Percentiles rank a stretch among this genome's conserved stretches.
phyloP scores from a whole-genome alignment of 2,888 invertebrate species.

The Sinhomidia bicolor region DNA sequence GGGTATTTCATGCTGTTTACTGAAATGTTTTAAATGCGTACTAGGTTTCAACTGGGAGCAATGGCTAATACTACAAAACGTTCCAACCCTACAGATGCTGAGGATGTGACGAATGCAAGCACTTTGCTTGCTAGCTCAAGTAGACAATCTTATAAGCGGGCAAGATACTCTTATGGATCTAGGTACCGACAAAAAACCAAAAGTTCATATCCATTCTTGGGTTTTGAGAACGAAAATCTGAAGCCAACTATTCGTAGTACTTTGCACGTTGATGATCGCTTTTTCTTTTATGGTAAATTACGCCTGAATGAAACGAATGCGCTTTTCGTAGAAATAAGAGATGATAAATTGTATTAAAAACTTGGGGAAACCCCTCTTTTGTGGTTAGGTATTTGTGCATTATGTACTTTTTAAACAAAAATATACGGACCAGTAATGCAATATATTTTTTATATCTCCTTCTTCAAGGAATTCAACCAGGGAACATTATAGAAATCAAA shows the following conservation, averaged over 20 bases:
- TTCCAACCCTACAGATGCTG: not conserved
- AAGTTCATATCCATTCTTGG: slow-evolving; percentile 15
- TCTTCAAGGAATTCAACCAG: slow-evolving; percentile 74
- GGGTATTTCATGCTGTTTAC: too few relatives aligned
- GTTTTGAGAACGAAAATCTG: slow-evolving; percentile 56
- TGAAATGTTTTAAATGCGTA: not conserved
- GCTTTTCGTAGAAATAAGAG: not conserved
- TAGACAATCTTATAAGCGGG: not conserved
- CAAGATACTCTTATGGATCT: not conserved
- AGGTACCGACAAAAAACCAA: not conserved
- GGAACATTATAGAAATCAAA: slow-evolving; percentile 73
- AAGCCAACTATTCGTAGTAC: slow-evolving; percentile 23
- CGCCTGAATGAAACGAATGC: not conserved
- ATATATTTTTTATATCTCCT: not conserved
- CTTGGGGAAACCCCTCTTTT: slow-evolving; percentile 8
- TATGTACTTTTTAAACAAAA: not conserved
- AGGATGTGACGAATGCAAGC: not conserved
- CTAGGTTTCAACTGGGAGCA: not conserved
- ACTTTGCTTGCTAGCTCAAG: not conserved
- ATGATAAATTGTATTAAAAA: not conserved
- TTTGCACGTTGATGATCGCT: slow-evolving; percentile 70
- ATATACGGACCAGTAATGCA: not conserved
- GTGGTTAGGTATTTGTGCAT: too few relatives aligned
- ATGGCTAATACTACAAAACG: not conserved
- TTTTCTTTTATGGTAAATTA: slow-evolving; percentile 72